Conservation (phyloP, 1,140 invertebrate genomes). For the Oedothorax gibbosus region DNA sequence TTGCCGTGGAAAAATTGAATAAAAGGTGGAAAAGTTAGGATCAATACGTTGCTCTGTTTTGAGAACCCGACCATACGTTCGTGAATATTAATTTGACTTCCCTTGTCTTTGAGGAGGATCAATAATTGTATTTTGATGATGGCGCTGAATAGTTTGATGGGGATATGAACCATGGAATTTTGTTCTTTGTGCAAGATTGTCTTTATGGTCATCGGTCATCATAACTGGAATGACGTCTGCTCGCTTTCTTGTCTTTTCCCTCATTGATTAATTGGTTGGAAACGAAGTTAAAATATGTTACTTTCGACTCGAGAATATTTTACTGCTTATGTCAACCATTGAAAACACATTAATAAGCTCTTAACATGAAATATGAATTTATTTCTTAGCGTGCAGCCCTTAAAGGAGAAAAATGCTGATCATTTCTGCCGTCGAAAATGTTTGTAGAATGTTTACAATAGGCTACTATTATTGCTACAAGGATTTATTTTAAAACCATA, state of each 20-base stretch:
- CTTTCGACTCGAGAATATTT: too few species aligned
- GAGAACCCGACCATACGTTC: constrained; percentile 44
- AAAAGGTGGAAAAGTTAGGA: constrained; percentile 18
- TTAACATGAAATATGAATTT: too few species aligned
- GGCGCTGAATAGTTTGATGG: constrained; percentile 23
- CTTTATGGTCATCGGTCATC: not conserved
- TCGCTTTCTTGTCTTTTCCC: not conserved
- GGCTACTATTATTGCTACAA: too few species aligned
- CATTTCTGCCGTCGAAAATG: too few species aligned
- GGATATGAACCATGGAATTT: constrained; percentile 44
- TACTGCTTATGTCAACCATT: too few species aligned
- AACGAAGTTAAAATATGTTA: too few species aligned
- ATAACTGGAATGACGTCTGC: not conserved
- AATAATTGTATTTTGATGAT: constrained; percentile 56
- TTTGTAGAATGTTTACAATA: too few species aligned
- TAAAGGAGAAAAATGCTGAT: too few species aligned
- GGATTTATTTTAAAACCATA: too few species aligned
- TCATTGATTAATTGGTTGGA: not conserved
- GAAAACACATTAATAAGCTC: too few species aligned
- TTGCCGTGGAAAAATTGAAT: constrained; percentile 53
- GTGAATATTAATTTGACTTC: constrained; percentile 59
- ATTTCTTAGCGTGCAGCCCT: too few species aligned
- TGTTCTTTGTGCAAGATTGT: not conserved
- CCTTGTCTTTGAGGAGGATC: constrained; percentile 49
- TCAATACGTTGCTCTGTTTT: constrained; percentile 36